Conservation (phyloP, 2,888 invertebrate species). For the Coleophora deauratella region DNA sequence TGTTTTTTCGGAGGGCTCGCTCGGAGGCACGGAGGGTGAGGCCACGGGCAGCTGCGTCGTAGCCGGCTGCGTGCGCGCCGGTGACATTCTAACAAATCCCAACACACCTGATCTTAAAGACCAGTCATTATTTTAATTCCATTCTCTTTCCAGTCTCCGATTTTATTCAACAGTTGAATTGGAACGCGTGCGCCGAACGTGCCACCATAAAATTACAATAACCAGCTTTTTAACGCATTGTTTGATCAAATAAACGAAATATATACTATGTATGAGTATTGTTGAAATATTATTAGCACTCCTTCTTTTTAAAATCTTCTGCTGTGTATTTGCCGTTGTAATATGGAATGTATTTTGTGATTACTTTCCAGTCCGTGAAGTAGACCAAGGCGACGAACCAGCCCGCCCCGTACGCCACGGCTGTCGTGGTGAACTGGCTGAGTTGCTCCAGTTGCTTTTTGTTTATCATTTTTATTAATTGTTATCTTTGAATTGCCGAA, state of each 20-base stretch:
- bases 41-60: slow-evolving; percentile 57
- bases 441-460: slow-evolving; percentile 75
- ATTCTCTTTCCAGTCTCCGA: slow-evolving; percentile 42
- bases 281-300: not conserved
- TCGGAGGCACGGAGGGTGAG: slow-evolving; percentile 40
- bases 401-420: slow-evolving; percentile 73
- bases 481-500: not conserved
- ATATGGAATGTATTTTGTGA: slow-evolving; percentile 80
- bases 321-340: slow-evolving; percentile 78
- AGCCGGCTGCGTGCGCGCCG: slow-evolving; percentile 57
- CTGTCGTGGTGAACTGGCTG: slow-evolving; percentile 60
- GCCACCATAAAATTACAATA: slow-evolving; percentile 23
- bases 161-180: slow-evolving; percentile 25
- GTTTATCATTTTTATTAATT: slow-evolving; percentile 36
- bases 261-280: not conserved
- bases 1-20: slow-evolving; percentile 54
- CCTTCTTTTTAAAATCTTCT: slow-evolving; percentile 12
- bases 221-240: slow-evolving; percentile 14
- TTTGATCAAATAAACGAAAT: not conserved
- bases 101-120: slow-evolving; percentile 63
- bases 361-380: slow-evolving; percentile 83
- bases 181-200: slow-evolving; percentile 35
- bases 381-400: slow-evolving; percentile 74
- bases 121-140: slow-evolving; percentile 58
- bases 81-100: slow-evolving; percentile 67